phyloP scores from a whole-genome alignment of 2,888 invertebrate genomes.

The Ferrisia virgata region DNA sequence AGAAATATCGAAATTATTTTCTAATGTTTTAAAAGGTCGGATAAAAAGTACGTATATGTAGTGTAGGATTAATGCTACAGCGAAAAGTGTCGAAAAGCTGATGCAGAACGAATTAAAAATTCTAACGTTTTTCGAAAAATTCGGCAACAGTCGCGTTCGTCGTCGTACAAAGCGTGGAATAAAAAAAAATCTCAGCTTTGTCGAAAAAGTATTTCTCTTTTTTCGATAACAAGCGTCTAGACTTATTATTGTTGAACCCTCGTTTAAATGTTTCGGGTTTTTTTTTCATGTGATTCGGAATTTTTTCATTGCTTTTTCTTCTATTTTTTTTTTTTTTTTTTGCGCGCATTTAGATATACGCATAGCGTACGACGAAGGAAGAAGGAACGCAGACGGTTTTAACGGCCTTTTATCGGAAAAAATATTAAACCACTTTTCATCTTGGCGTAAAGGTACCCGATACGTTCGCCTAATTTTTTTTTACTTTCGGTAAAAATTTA shows the following conservation, averaged over 20 bases:
- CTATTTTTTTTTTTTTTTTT: background rate
- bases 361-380: background rate
- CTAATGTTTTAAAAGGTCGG: too few relatives aligned
- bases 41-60: too few relatives aligned
- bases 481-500: background rate
- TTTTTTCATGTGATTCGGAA: background rate
- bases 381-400: background rate
- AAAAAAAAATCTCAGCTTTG: background rate
- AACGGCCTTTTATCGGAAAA: background rate
- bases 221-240: constrained; percentile 9
- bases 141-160: background rate
- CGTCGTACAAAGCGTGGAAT: background rate
- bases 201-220: background rate
- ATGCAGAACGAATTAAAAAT: background rate
- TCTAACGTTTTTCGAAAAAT: background rate
- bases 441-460: background rate
- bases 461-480: background rate
- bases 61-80: too few relatives aligned
- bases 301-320: background rate
- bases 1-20: too few relatives aligned
- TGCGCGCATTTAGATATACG: background rate
- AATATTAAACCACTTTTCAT: background rate
- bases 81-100: too few relatives aligned
- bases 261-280: background rate
- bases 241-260: background rate